Percentiles rank a stretch among this genome's conserved stretches.
phyloP scores from a whole-genome alignment of 2,888 invertebrate genomes.

The Electrophaes corylata region DNA sequence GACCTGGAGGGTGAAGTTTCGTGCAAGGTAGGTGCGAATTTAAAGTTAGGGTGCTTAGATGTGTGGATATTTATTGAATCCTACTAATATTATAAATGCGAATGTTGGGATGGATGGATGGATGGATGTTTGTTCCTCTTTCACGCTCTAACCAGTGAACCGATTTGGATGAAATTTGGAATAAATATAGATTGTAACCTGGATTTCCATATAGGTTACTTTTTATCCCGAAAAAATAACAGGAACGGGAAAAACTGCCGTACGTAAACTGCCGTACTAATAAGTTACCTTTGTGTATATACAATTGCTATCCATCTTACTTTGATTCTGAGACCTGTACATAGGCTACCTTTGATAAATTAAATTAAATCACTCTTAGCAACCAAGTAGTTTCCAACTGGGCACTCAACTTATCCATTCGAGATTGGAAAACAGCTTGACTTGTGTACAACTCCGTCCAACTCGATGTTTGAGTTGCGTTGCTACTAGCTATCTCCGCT shows the following conservation, averaged over 20 bases:
- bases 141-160: no score
- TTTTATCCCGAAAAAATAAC: no score
- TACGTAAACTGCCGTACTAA: no score
- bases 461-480: constrained; percentile 71
- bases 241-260: no score
- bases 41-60: constrained; percentile 3
- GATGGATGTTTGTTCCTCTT: no score
- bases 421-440: constrained; percentile 72
- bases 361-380: constrained; percentile 11
- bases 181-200: no score
- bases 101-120: no score
- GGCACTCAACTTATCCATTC: constrained; percentile 59
- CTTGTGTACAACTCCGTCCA: constrained; percentile 65
- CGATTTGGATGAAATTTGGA: no score
- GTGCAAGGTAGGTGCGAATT: constrained; percentile 44
- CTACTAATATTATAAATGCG: no score
- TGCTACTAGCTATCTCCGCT: constrained; percentile 29
- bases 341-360: constrained; percentile 1
- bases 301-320: no score
- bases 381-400: constrained; percentile 16
- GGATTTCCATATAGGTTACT: no score
- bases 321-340: background rate
- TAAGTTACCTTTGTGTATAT: no score
- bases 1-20: constrained; percentile 56
- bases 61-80: constrained; percentile 2